Evolutionary conservation across 2,888 invertebrate genomes (phyloP), one percentile per base, ranked within the genome.

Genomic region (Scaptodrosophila latifasciaeformis): DNA sequence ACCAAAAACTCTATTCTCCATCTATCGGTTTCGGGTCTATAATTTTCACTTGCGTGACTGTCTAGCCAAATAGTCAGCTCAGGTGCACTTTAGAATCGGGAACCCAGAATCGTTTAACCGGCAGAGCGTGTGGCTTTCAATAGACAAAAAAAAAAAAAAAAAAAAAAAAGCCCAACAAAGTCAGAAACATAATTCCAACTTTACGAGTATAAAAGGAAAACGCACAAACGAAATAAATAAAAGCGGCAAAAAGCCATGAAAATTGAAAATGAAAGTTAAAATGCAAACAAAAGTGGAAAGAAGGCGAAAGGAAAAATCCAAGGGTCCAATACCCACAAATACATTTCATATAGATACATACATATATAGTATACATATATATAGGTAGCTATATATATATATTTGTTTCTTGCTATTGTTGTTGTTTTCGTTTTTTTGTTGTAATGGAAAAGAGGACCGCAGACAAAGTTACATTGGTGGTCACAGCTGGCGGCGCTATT

Each of bases 241-340:
- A 60, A 39, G 18, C 43, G 9, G 18, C 39, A 27, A 58, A 68
- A 58, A 61, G 54, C 64, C 59, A 58, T 63, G 74, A 62, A 75
- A 77, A 75, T 80, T 72, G 75, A 75, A 75, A 75, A 80, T 42
- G 75, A 79, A 70, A 75, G 75, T 80, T 55, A 40, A 47, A 64
- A 56, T 56, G 56, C 53, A 56, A 58, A 61, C 56, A 53, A 45
- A 40, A 13, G 18, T 0, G 10, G 12, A 19, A 40, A 31, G 44
- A 7, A 12, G 39, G 35, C 18, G 10, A 45, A 48, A 52, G 35
- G 30, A 24, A 55, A 51, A 50, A 44, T 17, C 4, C 4, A 17
- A 10, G 17, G 37, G 15, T 10, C 10, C 1, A 1, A n/a, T 13
- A 17, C 13, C 37, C 15, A 13, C 4, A 13, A n/a, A n/a, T n/a